Evolutionary conservation across 2,113 vertebrate species (phyloP), one percentile per base, ranked within the genome.

Genomic region (Noturus placidus): DNA sequence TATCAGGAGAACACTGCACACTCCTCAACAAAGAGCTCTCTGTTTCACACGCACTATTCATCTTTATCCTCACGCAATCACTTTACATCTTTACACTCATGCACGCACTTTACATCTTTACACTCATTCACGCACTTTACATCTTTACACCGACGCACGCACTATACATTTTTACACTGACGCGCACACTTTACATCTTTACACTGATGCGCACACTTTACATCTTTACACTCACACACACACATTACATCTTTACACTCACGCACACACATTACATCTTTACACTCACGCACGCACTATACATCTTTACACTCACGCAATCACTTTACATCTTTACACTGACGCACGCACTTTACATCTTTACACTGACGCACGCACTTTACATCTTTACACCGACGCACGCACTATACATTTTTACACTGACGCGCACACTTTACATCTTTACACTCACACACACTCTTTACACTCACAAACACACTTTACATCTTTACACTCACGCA

Each of bases 1-100:
- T 6, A 5, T 70, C 69, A 70, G 69, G 87, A 25, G 10, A 84
- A 56, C 80, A 33, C 20, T 33, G n/a, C 42, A 89, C 80, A 82
- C 50, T 82, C 20, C 17, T 63, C 79, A 85, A 72, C 61, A 86
- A 85, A 70, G 33, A 70, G 33, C 33, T 25, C 25, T 63, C 63
- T 17, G 0, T 78, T 10, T 57, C n/a, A 56, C 67, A 4, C 4
- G 42, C 61, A 5, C 56, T 57, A 9, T 46, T 46, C 61, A 17
- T 7, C 3, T 8, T 57, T 25, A 65, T 27, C n/a, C 63, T 27
- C 63, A n/a, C 27, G 11, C 63, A n/a, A 10, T 1, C 27, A n/a
- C 27, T 59, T 17, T 20, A 61, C 61, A 27, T 7, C 3, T 5
- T 59, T 25, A 65, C 61, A 65, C 61, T 25, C 61, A 63, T 25